Base-by-base conservation (phyloP, 2,888 invertebrate species). In the Isoperla grammatica region DNA sequence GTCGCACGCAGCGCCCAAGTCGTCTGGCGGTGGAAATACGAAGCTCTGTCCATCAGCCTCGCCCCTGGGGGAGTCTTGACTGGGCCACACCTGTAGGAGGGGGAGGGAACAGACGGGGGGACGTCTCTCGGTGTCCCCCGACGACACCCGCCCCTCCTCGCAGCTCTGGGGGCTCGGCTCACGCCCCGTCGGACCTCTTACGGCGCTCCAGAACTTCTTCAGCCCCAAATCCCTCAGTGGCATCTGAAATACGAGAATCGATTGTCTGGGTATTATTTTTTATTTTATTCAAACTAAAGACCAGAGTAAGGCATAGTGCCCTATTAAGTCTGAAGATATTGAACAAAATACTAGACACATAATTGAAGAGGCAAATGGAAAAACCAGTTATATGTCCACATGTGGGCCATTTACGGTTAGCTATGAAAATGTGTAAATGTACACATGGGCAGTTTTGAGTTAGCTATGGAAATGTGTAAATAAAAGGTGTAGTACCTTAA, bases 1-100 rank as follows among this genome's bases (percentile, higher is more conserved):
- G 6, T 56, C 46, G 20, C 35, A 12, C 13, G 17, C 42, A 8
- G 48, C 40, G 4, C 23, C 50, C n/a, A 37, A 57, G 13, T 50
- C 71, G 64, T 65, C 73, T 70, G 76, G 71, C 65, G 75, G 79
- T 40, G 85, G 84, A 68, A 85, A 86, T 56, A 85, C 77, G 71
- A 86, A 86, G 64, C 83, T 83, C 70, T 85, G 84, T 6, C 70
- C 71, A 62, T 74, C 72, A 2, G 83, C 83, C 66, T 85, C 85
- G 66, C 83, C 83, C 56, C 84, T 77, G 12, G 86, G 85, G 17
- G 85, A 86, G 69, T 86, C 86, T 73, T 79, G 72, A 75, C 85
- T 85, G 43, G 86, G 86, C 86, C 86, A 86, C 68, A 86, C 84
- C 75, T 56, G 61, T 13, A 76, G 71, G 45, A 76, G 68, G 1